Evolutionary conservation across 2,888 invertebrate species (phyloP), one percentile per base, ranked within the genome.

Genomic region (Hoplodrina blanda): DNA sequence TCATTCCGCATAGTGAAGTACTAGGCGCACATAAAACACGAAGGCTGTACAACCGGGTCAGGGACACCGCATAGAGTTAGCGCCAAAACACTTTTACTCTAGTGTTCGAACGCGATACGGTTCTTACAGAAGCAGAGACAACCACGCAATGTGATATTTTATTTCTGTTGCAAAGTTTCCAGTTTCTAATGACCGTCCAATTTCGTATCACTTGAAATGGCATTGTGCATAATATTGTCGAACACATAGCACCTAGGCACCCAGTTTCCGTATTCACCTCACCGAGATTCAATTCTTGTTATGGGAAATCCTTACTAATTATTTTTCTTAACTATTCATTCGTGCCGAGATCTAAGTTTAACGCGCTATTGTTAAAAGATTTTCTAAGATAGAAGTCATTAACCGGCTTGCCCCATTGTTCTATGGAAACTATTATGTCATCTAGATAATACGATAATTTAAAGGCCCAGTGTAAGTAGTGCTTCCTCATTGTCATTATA

Each of bases 21-120:
- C 87, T 78, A 87, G 85, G 82, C 70, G 60, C 69, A 66, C 85
- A 87, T 88, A 76, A 84, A 84, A 81, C 72, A 61, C 73, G 87
- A 88, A 87, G 87, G 87, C 82, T 83, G 71, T 66, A 69, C 80
- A 84, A 78, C 76, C 84, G 70, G 91, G 92, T 91, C 92, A 91
- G 82, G 91, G 92, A 88, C 90, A 88, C 89, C 81, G 91, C 91
- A 89, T 88, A 85, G 84, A 81, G 85, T 76, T 82, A 85, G 85
- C 83, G 87, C 89, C 88, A 90, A 89, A 90, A 86, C 84, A 85
- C 82, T 85, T 82, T 82, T 82, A 83, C 75, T 83, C 69, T 67
- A 81, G 69, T 78, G 71, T 63, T 81, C 71, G 63, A 71, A 76
- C 75, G 54, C 78, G 61, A 62, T 67, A 73, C 75, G 19, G 60